A percentile compares a stretch with the other conserved stretches of the same genome.
phyloP scores from a whole-genome alignment of 2,113 vertebrate species.

The Zapus hudsonius region DNA sequence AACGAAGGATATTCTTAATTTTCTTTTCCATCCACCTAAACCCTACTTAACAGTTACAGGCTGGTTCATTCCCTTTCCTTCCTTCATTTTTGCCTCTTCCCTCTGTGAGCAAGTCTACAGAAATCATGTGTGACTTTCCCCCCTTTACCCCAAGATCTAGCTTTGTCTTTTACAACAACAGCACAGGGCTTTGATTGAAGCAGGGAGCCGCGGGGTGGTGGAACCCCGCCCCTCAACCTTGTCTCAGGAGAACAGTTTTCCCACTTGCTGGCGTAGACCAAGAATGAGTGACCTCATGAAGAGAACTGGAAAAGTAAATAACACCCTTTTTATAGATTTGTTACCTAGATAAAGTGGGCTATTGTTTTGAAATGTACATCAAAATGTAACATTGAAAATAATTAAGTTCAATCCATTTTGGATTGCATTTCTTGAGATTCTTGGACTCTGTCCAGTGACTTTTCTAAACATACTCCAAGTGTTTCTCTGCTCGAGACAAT shows the following conservation, averaged over 20 bases:
- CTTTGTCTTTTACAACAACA: neutral
- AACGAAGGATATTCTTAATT: neutral
- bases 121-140: neutral
- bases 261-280: neutral
- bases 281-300: slow-evolving; percentile 9
- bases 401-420: neutral
- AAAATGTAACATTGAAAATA: slow-evolving; percentile 10
- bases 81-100: neutral
- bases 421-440: slow-evolving; percentile 3
- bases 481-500: slow-evolving; percentile 67
- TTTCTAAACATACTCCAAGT: slow-evolving; percentile 67
- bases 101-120: neutral
- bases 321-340: neutral
- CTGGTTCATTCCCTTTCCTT: neutral
- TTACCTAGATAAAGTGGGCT: neutral
- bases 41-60: neutral
- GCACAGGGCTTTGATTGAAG: neutral
- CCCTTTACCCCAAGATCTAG: neutral
- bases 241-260: slow-evolving; percentile 7
- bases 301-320: neutral
- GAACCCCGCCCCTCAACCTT: neutral
- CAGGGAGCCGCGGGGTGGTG: neutral
- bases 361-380: slow-evolving; percentile 16
- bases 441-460: neutral
- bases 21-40: neutral